Conservation (phyloP, 2,113 vertebrate species). For the Capra hircus region DNA sequence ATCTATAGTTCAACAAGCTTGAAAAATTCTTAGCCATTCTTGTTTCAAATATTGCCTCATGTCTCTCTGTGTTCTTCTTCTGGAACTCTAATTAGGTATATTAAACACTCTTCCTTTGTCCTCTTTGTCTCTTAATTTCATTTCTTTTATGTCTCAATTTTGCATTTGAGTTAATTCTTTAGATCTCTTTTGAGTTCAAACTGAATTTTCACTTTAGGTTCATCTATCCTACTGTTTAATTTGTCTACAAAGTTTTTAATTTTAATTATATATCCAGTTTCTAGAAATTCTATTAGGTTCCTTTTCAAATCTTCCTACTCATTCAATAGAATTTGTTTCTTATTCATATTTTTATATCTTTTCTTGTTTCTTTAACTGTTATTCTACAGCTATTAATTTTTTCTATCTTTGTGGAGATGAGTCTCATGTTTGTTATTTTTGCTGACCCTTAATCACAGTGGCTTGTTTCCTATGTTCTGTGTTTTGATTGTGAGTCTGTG, state of each 20-base stretch:
- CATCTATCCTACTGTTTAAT: not conserved
- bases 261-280: not conserved
- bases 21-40: not conserved
- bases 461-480: constrained; percentile 15
- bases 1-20: not conserved
- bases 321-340: not conserved
- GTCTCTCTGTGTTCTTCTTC: not conserved
- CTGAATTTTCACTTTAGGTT: not conserved
- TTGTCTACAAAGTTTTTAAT: not conserved
- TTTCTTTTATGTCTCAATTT: not conserved
- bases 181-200: not conserved
- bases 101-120: not conserved
- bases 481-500: not conserved
- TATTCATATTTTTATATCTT: not conserved
- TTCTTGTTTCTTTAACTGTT: not conserved
- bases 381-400: not conserved
- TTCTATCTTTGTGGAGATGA: not conserved
- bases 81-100: not conserved
- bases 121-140: not conserved
- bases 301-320: not conserved
- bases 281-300: not conserved
- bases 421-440: not conserved
- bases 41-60: not conserved
- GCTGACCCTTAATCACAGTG: not conserved
- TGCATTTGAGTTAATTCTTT: not conserved